These are phyloP conservation scores for Zoanthus sansibaricus DNA, from an alignment of 92 coral and sea anemone genomes.

Conservation along the genomic window DNA sequence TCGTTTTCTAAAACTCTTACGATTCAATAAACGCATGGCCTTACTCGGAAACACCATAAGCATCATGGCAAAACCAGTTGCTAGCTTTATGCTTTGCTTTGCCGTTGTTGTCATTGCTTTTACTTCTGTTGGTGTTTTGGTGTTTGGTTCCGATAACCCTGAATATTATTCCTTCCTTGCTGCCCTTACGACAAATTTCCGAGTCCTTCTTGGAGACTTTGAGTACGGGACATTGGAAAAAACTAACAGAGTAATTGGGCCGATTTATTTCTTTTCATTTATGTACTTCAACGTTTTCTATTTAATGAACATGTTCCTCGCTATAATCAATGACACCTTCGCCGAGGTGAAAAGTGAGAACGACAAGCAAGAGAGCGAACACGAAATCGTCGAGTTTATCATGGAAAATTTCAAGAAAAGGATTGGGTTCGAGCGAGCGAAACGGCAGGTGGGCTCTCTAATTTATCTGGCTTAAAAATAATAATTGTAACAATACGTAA, in stretches of 20 bases:
- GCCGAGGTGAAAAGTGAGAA: conserved; percentile 74
- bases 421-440: conserved; percentile 45
- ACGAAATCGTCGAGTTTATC: conserved; percentile 90
- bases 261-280: conserved; percentile 82
- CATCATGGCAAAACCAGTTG: conserved; percentile 80
- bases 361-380: conserved; percentile 72
- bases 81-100: conserved; percentile 75
- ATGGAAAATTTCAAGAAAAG: conserved; percentile 62
- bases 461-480: no score
- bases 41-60: conserved; percentile 83
- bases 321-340: conserved; percentile 94
- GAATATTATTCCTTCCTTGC: conserved; percentile 62
- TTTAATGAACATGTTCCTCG: conserved; percentile 94
- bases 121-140: conserved; percentile 67
- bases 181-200: conserved; percentile 77
- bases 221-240: conserved; percentile 69
- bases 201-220: conserved; percentile 88
- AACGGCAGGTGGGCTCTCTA: no score
- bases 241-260: conserved; percentile 76
- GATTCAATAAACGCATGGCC: conserved; percentile 88
- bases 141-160: conserved; percentile 66
- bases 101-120: conserved; percentile 74
- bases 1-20: conserved; percentile 79
- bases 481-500: no score
- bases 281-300: conserved; percentile 86